phyloP scores from a whole-genome alignment of 2,797 vertebrate genomes.

The Melanotaenia parkinsoni region DNA sequence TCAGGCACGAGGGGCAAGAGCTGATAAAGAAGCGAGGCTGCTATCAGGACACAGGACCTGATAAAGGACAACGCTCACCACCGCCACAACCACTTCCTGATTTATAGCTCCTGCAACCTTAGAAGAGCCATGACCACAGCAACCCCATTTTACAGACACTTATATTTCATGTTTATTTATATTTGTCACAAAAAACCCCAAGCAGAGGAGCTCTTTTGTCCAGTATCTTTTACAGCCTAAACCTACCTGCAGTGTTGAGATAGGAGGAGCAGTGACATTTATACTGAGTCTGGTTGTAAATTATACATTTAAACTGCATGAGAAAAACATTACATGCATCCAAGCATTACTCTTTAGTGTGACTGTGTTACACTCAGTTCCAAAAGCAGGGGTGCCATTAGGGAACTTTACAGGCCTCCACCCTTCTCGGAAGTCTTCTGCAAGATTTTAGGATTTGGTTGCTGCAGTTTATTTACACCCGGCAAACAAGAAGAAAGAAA shows the following conservation, averaged over 20 bases:
- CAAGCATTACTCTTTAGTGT: not conserved
- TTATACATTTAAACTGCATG: not conserved
- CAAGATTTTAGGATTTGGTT: slow-evolving; percentile 10
- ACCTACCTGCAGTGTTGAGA: not conserved
- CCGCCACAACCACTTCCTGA: slow-evolving; percentile 51
- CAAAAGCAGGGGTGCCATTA: slow-evolving; percentile 2
- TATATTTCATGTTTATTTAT: slow-evolving; percentile 48
- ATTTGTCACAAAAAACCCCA: slow-evolving; percentile 25
- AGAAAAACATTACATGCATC: not conserved
- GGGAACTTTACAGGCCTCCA: slow-evolving; percentile 3
- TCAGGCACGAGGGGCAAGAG: slow-evolving; percentile 68
- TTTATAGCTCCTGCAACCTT: slow-evolving; percentile 63
- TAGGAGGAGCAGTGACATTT: not conserved
- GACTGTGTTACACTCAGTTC: not conserved
- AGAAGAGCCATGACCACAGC: slow-evolving; percentile 30
- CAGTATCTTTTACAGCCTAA: not conserved
- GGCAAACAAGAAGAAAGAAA: slow-evolving; percentile 15
- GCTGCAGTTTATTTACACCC: slow-evolving; percentile 27
- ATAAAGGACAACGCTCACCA: slow-evolving; percentile 74
- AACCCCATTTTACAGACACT: slow-evolving; percentile 38
- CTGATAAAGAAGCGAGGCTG: slow-evolving; percentile 76
- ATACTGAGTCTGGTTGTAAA: slow-evolving; percentile 9
- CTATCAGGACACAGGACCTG: slow-evolving; percentile 72
- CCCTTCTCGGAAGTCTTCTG: slow-evolving; percentile 9
- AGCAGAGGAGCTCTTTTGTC: slow-evolving; percentile 2